phyloP scores from a whole-genome alignment of 2,797 vertebrate species.

The Numenius phaeopus region DNA sequence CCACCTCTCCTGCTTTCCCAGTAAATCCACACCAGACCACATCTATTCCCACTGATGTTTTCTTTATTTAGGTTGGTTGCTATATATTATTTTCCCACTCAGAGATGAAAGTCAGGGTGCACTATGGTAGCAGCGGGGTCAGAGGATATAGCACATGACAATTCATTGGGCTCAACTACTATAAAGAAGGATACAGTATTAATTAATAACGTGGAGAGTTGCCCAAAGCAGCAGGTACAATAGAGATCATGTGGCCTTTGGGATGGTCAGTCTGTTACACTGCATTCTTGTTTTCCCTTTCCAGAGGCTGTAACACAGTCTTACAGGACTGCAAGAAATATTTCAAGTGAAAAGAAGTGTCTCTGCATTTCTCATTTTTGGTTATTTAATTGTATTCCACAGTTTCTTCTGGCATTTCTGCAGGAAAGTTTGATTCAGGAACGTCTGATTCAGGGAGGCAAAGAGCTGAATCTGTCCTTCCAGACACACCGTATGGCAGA shows the following conservation, averaged over 20 bases:
- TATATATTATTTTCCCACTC: not conserved
- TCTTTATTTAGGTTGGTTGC: not conserved
- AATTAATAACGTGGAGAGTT: not conserved
- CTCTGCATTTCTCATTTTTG: slow-evolving; percentile 63
- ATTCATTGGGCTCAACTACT: not conserved
- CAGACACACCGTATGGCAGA: slow-evolving; percentile 1
- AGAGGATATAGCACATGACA: not conserved
- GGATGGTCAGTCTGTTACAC: not conserved
- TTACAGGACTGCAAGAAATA: not conserved
- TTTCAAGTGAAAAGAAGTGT: not conserved
- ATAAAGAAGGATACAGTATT: not conserved
- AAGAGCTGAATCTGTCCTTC: slow-evolving; percentile 48
- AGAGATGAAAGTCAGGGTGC: not conserved
- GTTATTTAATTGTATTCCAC: slow-evolving; percentile 36
- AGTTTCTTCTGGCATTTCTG: slow-evolving; percentile 57
- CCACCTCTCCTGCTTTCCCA: not conserved
- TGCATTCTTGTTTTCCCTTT: not conserved
- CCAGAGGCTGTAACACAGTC: slow-evolving; percentile 2
- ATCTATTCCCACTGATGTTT: not conserved
- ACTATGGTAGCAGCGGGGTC: not conserved
- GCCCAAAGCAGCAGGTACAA: not conserved
- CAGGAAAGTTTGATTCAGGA: slow-evolving; percentile 72
- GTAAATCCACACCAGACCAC: not conserved
- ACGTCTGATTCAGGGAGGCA: slow-evolving; percentile 43
- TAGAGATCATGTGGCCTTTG: not conserved